Evolutionary conservation across 2,113 vertebrate genomes (phyloP), one percentile per base, ranked within the genome.

Genomic region (Lasiurus borealis): DNA sequence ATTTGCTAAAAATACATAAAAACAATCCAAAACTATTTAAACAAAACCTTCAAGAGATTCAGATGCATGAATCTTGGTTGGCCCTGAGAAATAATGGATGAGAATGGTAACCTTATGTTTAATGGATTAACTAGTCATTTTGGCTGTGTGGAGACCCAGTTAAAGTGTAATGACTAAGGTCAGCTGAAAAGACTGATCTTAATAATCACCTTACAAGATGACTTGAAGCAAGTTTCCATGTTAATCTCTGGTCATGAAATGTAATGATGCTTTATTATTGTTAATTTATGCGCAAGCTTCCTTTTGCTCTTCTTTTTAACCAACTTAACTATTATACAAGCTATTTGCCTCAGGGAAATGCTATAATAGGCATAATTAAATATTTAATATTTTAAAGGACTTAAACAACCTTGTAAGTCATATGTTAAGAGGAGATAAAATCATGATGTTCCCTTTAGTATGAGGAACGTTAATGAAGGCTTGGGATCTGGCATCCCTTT

Each of bases 321-420:
- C 95, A 95, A 93, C 88, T 93, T 92, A 93, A 92, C 77, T 96
- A 94, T 97, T 96, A 97, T 77, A 72, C 77, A 95, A 90, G 83
- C 94, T 96, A 59, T 96, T 96, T 83, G 93, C 97, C 96, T 97
- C 92, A 86, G 96, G 96, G 97, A 96, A 81, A 92, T 88, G 82
- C 88, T 81, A 29, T 95, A 94, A 95, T 94, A 95, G 90, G 85
- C 90, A 94, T 96, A 96, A 97, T 97, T 97, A 97, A 96, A 97
- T 97, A 97, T 97, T 97, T 96, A 97, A 95, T 97, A 97, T 97
- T 96, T 97, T 97, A 96, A 97, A 97, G 88, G 94, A 95, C 88
- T 97, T 97, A 96, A 93, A 85, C 85, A 97, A 95, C 95, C 96
- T 97, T 97, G 95, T 94, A 97, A 96, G 95, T 95, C 90, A 96